Conservation (phyloP, 2,888 invertebrate species). For the Diadromus collaris region DNA sequence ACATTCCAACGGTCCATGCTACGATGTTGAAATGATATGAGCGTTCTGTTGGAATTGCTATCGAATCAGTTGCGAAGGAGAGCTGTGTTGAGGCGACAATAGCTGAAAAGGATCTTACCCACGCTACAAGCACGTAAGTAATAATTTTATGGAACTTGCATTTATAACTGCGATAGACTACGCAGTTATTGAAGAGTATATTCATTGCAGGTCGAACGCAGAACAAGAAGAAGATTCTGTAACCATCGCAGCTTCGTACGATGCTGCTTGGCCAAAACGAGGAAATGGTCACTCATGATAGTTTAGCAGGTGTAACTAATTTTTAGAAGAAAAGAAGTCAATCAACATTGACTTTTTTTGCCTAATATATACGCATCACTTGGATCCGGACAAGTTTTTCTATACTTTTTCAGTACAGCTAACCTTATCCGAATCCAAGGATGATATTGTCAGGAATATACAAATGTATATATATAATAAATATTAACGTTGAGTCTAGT, state of each 20-base stretch:
- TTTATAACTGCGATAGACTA: not conserved
- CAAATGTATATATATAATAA: too few relatives aligned
- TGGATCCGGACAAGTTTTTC: too few relatives aligned
- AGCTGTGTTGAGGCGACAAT: slow-evolving; percentile 11
- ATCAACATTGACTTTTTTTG: too few relatives aligned
- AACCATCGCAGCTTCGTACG: slow-evolving; percentile 18
- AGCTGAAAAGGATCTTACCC: slow-evolving; percentile 6
- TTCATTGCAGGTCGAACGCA: not conserved
- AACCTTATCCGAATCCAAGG: too few relatives aligned
- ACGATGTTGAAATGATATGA: slow-evolving; percentile 17
- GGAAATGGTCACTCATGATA: slow-evolving; percentile 18
- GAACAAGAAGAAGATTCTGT: not conserved
- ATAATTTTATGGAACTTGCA: not conserved
- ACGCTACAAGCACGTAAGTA: not conserved
- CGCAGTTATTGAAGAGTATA: not conserved
- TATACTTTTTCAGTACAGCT: too few relatives aligned
- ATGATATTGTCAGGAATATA: not conserved
- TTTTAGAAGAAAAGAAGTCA: not conserved
- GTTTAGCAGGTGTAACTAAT: slow-evolving; percentile 1
- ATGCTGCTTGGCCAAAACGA: slow-evolving; percentile 22
- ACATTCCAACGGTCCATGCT: slow-evolving; percentile 14
- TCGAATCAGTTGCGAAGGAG: slow-evolving; percentile 13
- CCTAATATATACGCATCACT: too few relatives aligned
- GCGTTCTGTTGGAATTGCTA: slow-evolving; percentile 8
- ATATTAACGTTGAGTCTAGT: too few relatives aligned